Evolutionary conservation across 2,113 vertebrate species (phyloP), one percentile per base, ranked within the genome.

Genomic region (Okapia johnstoni): DNA sequence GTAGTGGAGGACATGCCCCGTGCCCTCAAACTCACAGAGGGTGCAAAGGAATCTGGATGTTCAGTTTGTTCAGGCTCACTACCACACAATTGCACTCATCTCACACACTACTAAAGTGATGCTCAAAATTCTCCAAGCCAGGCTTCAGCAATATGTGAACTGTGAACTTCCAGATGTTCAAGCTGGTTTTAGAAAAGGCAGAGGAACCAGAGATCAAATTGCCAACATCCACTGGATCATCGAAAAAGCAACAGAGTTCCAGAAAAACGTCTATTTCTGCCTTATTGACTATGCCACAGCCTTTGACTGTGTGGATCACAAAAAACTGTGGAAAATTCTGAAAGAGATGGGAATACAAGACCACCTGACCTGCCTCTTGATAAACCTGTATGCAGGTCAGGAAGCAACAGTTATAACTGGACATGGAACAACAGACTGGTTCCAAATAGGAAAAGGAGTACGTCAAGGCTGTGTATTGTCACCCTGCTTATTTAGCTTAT

Each of bases 161-260:
- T 2, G 0, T 6, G 19, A 36, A 70, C 66, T 70, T 23, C n/a
- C 66, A 40, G n/a, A 40, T 73, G 66, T 12, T 40, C 36, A 70
- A 13, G 19, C 19, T 73, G 2, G 21, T 73, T 70, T 73, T 40
- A 73, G 19, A 73, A 73, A 40, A 73, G 66, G 19, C n/a, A 12
- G 19, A 73, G n/a, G 66, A 6, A 25, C n/a, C n/a, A 73, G 66
- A 40, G n/a, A 40, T 73, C 66, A 40, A 73, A 40, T 40, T 23
- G 19, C n/a, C n/a, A 40, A 73, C 5, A 66, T 19, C 63, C 0
- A 2, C 33, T n/a, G 16, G 17, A 40, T 73, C 10, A 6, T 40
- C 5, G 0, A 70, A 70, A 70, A 23, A 40, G 66, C 66, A 70
- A 40, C n/a, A 70, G 2, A n/a, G 61, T 70, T 70, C 10, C 66